These are phyloP conservation scores for Cyclopterus lumpus DNA, from an alignment of 2,797 vertebrate species.

Conservation along the genomic window DNA sequence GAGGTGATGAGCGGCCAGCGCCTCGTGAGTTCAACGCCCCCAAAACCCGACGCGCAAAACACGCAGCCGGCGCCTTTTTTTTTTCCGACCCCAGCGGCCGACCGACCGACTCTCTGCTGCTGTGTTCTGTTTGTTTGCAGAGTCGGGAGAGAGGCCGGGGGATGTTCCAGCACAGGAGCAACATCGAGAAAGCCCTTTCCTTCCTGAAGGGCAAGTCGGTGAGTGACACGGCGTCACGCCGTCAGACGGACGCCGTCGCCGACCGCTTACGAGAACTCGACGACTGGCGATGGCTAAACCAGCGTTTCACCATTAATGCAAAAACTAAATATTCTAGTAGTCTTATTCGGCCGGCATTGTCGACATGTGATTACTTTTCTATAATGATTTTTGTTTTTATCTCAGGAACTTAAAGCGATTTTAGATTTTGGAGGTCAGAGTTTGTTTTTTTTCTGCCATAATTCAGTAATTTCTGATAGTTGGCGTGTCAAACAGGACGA, in stretches of 20 bases:
- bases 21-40: conserved; percentile 84
- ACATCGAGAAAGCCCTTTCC: conserved; percentile 91
- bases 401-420: no score
- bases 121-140: conserved; percentile 70
- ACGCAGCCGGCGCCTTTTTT: neutral
- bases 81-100: no score
- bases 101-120: neutral
- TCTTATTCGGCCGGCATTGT: neutral
- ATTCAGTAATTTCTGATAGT: neutral
- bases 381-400: no score
- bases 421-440: neutral
- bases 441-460: neutral
- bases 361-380: neutral
- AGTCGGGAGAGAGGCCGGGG: conserved; percentile 89
- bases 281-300: neutral
- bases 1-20: conserved; percentile 95
- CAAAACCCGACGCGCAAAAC: no score
- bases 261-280: neutral
- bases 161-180: conserved; percentile 92
- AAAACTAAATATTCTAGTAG: no score
- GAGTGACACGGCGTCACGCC: conserved; percentile 53
- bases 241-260: neutral
- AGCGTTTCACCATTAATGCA: no score
- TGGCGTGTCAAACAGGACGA: neutral
- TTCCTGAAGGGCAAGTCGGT: conserved; percentile 93